phyloP scores from a whole-genome alignment of 1,140 invertebrate species.

The Caenorhabditis remanei region DNA sequence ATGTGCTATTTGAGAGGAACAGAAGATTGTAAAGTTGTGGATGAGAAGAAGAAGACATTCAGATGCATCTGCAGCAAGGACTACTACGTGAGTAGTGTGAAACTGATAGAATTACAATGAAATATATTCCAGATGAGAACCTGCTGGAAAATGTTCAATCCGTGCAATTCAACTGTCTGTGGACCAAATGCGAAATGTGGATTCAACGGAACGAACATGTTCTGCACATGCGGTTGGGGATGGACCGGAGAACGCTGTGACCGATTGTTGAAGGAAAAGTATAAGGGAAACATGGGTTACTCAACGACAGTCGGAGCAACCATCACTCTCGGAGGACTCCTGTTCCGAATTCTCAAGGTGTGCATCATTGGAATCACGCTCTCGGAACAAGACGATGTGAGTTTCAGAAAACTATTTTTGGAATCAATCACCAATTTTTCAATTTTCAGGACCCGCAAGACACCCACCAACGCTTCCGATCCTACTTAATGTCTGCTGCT shows the following conservation, averaged over 20 bases:
- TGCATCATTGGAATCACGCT: background rate
- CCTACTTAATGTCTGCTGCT: background rate
- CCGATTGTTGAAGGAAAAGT: background rate
- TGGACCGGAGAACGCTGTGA: background rate
- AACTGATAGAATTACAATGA: background rate
- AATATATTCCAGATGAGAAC: background rate
- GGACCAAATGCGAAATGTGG: background rate
- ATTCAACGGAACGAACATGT: background rate
- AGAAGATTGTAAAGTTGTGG: background rate
- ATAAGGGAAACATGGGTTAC: background rate
- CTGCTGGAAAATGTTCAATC: background rate
- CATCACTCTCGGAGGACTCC: background rate
- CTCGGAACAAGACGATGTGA: background rate
- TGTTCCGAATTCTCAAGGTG: background rate
- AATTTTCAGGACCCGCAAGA: constrained; percentile 12
- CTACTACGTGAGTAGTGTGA: background rate
- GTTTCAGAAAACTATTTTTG: background rate
- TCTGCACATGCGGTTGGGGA: background rate
- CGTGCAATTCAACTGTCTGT: background rate
- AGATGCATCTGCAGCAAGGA: background rate
- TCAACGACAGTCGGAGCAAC: background rate
- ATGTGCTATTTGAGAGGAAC: background rate
- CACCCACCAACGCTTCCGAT: constrained; percentile 15
- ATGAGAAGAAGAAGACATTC: too few species aligned
- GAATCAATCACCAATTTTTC: too few species aligned